Base-by-base conservation (phyloP, 2,113 vertebrate genomes). In the Phodopus roborovskii region DNA sequence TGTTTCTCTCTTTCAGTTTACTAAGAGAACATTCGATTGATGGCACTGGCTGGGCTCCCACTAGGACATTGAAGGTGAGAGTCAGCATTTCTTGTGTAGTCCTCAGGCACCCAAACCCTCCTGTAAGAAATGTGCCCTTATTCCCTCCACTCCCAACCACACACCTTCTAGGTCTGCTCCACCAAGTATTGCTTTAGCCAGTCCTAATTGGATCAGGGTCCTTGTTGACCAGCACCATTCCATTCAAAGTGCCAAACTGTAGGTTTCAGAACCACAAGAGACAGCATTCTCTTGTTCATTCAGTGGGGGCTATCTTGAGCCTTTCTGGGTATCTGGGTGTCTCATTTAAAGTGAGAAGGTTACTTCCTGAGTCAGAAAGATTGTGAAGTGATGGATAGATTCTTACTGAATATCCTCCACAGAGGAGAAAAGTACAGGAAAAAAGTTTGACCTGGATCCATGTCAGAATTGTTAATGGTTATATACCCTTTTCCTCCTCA, bases 31-130 rank as follows among this genome's bases (percentile, higher is more conserved):
- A 99, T 96, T 99, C 99, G 36, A 99, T 99, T 81, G 99, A 99
- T 83, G 99, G 99, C 96, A 99, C 99, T 85, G 99, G 99, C 97
- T 99, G 99, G 99, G 99, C 99, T 83, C 99, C 99, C 75, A 99
- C 99, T 12, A 99, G 99, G 98, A 99, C 99, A 0, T 98, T 99
- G 98, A 99, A 99, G 99, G 99, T 99, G 99, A 97, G 86, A n/a
- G 42, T 39, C 5, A 4, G 64, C 3, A 4, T 39, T 81, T 62
- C 8, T 20, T 58, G 13, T 11, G 0, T 5, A 12, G 48, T 33
- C 10, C 17, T 71, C 64, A 4, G 11, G 71, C 7, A 13, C 5
- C 79, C 70, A 13, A 56, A 19, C 39, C 24, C 39, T 53, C 68
- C 62, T 6, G 20, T 7, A 28, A 33, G 42, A 85, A 50, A 11